These are phyloP conservation scores for Camptogramma bilineatum DNA, from an alignment of 2,888 invertebrate genomes.

Conservation along the genomic window DNA sequence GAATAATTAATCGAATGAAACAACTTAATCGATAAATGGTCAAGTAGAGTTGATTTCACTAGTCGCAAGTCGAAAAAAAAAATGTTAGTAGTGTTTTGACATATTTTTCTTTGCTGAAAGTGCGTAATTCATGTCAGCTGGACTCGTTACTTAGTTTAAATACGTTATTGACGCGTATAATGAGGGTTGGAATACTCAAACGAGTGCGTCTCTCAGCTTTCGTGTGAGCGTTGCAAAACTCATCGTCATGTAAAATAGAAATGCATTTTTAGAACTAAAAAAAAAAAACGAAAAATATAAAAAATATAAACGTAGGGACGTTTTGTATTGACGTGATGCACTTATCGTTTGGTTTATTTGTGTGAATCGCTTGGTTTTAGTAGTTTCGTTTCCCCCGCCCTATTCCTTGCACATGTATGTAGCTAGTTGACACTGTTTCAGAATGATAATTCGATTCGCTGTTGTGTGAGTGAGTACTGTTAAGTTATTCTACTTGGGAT, in stretches of 20 bases:
- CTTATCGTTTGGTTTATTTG: conserved; percentile 75
- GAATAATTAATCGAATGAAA: conserved; percentile 71
- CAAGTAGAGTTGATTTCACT: conserved; percentile 86
- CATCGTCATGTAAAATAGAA: conserved; percentile 72
- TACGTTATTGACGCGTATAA: conserved; percentile 46
- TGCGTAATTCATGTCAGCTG: conserved; percentile 86
- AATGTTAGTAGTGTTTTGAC: conserved; percentile 86
- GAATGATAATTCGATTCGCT: conserved; percentile 42
- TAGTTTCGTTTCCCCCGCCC: conserved; percentile 68
- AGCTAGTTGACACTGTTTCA: conserved; percentile 40
- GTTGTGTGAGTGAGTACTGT: conserved; percentile 50
- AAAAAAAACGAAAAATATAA: conserved; percentile 55
- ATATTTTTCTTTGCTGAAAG: conserved; percentile 87
- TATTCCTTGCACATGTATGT: conserved; percentile 71
- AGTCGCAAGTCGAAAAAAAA: conserved; percentile 83
- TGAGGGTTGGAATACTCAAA: conserved; percentile 76
- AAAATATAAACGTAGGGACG: conserved; percentile 70
- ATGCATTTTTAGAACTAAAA: conserved; percentile 75
- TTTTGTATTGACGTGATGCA: conserved; percentile 81
- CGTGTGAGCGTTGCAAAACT: conserved; percentile 77
- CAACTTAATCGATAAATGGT: conserved; percentile 82
- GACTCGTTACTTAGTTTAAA: conserved; percentile 69
- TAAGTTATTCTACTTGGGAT: conserved; percentile 28
- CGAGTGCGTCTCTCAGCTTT: conserved; percentile 56
- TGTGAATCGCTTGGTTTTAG: conserved; percentile 82